A percentile compares a stretch with the other conserved stretches of the same genome.
Conservation (phyloP, 1,140 invertebrate species). For the Procambarus clarkii region DNA sequence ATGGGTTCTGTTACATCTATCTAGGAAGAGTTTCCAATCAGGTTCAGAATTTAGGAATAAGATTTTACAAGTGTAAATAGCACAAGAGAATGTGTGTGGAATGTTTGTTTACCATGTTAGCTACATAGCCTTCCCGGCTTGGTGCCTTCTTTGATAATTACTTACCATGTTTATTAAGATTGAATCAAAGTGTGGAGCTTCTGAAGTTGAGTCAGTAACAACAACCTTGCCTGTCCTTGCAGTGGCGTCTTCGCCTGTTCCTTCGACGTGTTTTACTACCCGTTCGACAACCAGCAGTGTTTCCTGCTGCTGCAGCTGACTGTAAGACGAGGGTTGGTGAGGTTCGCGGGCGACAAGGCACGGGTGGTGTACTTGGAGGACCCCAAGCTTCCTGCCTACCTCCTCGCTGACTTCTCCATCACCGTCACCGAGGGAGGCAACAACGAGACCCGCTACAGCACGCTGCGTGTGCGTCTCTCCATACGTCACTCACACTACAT, state of each 20-base stretch:
- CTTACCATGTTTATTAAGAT: no score
- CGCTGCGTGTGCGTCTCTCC: background rate
- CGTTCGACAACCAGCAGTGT: slow-evolving; percentile 63
- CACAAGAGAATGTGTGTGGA: no score
- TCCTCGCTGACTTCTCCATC: slow-evolving; percentile 35
- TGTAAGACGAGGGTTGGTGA: slow-evolving; percentile 41
- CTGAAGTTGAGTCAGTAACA: background rate
- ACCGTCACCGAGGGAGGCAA: slow-evolving; percentile 27
- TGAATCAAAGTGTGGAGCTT: no score
- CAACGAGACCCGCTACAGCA: slow-evolving; percentile 51
- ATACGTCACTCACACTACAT: background rate
- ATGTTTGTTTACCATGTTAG: no score
- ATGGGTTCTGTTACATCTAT: no score
- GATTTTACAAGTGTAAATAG: no score
- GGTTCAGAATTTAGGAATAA: no score
- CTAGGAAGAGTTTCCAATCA: no score
- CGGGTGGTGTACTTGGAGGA: slow-evolving; percentile 44
- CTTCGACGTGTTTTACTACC: slow-evolving; percentile 71
- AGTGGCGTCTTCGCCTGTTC: slow-evolving; percentile 65
- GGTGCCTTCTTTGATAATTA: background rate
- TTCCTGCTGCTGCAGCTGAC: slow-evolving; percentile 50
- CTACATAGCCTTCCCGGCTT: no score
- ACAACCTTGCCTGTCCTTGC: background rate
- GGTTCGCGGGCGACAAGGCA: slow-evolving; percentile 6
- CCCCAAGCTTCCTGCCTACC: slow-evolving; percentile 49